These are phyloP conservation scores for Tetragonula carbonaria DNA, from an alignment of 2,888 invertebrate species.

Conservation along the genomic window DNA sequence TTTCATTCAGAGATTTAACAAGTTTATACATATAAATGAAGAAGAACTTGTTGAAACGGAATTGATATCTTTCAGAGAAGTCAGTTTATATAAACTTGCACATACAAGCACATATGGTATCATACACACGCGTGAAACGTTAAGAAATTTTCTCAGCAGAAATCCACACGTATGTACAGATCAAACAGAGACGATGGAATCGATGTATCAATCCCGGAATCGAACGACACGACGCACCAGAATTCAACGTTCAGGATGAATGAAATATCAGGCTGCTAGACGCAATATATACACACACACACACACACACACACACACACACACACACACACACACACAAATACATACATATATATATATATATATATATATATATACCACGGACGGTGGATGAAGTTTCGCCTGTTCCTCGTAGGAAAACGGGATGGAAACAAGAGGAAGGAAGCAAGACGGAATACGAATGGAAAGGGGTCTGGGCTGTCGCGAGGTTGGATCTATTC, in stretches of 20 bases:
- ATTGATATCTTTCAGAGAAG: background rate
- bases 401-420: background rate
- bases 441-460: slow-evolving; percentile 37
- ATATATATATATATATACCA: no score
- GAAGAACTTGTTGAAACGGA: background rate
- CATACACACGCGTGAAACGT: background rate
- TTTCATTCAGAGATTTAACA: background rate
- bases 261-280: slow-evolving; percentile 66
- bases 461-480: slow-evolving; percentile 48
- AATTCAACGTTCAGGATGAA: slow-evolving; percentile 52
- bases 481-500: slow-evolving; percentile 67
- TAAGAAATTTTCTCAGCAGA: background rate
- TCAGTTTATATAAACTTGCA: background rate
- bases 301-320: no score
- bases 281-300: background rate
- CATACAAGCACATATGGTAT: no score
- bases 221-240: background rate
- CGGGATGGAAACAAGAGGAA: background rate
- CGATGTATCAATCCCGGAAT: slow-evolving; percentile 30
- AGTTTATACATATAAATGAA: background rate
- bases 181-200: slow-evolving; percentile 9
- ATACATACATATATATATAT: slow-evolving; percentile 54
- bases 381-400: slow-evolving; percentile 29
- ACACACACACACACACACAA: no score
- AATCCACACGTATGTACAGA: background rate